Evolutionary conservation across 2,888 invertebrate species (phyloP).

Genomic region (Apamea sordens): DNA sequence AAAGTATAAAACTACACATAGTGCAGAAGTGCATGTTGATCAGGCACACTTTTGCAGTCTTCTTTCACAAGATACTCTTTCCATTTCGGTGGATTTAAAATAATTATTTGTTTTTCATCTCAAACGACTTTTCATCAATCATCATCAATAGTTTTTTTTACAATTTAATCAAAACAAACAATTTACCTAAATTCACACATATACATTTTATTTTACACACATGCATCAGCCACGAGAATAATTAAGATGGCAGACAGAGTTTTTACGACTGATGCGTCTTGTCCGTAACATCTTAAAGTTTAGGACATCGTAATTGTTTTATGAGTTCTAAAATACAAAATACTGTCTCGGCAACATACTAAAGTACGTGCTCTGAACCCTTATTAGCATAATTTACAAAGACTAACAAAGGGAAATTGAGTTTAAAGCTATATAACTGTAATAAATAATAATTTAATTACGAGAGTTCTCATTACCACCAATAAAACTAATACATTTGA

Average conservation of each 20-base stretch:
- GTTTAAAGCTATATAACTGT: not conserved
- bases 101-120: not conserved
- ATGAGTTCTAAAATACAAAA: conserved; percentile 39
- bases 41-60: not conserved
- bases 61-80: not conserved
- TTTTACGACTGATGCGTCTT: conserved; percentile 52
- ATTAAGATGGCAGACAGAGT: conserved; percentile 51
- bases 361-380: not conserved
- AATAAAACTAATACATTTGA: conserved; percentile 27
- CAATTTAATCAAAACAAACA: not conserved
- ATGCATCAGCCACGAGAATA: conserved; percentile 18
- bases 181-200: not conserved
- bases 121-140: not conserved
- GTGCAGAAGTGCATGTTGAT: not conserved
- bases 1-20: conserved; percentile 26
- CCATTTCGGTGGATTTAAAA: not conserved
- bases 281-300: conserved; percentile 36
- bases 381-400: conserved; percentile 8
- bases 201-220: not conserved
- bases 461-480: conserved; percentile 12
- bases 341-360: conserved; percentile 24
- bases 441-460: conserved; percentile 7
- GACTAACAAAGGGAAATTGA: not conserved
- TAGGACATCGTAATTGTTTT: conserved; percentile 47
- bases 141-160: not conserved